Conservation (phyloP, 1,140 invertebrate genomes). For the Sycophila sp. region DNA sequence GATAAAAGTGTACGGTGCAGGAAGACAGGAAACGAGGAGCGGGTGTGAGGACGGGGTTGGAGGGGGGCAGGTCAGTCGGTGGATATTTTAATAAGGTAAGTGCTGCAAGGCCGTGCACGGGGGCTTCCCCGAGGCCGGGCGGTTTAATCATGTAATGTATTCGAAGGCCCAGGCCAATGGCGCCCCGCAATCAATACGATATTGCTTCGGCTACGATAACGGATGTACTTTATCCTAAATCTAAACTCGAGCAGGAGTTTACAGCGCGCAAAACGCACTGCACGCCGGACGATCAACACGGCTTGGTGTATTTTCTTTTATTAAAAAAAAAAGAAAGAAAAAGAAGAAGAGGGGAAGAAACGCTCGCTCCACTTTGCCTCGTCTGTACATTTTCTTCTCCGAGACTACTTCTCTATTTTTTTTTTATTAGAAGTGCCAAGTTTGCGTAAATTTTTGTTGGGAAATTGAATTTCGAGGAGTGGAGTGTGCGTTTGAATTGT, state of each 20-base stretch:
- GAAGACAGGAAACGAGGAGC: neutral
- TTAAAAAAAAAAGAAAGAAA: neutral
- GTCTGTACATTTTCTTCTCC: no score
- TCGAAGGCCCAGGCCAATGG: slow-evolving; percentile 55
- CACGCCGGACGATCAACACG: no score
- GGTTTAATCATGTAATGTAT: slow-evolving; percentile 69
- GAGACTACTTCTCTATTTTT: no score
- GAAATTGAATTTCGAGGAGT: neutral
- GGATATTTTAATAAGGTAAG: slow-evolving; percentile 68
- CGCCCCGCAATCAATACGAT: slow-evolving; percentile 61
- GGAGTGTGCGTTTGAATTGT: no score
- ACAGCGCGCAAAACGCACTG: slow-evolving; percentile 5
- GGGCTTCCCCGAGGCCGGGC: slow-evolving; percentile 50
- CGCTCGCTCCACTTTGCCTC: no score
- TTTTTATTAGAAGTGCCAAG: no score
- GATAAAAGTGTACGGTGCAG: neutral
- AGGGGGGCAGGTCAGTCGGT: slow-evolving; percentile 48
- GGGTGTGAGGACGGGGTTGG: slow-evolving; percentile 38
- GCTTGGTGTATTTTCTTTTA: no score
- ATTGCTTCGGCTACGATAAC: slow-evolving; percentile 61
- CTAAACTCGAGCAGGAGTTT: slow-evolving; percentile 22
- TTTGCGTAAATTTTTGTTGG: no score
- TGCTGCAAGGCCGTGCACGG: slow-evolving; percentile 59
- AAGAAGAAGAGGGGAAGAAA: neutral
- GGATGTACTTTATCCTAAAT: slow-evolving; percentile 58